A percentile compares a stretch with the other conserved stretches of the same genome.
Conservation (phyloP, 2,113 vertebrate species). For the Holacanthus passer region DNA sequence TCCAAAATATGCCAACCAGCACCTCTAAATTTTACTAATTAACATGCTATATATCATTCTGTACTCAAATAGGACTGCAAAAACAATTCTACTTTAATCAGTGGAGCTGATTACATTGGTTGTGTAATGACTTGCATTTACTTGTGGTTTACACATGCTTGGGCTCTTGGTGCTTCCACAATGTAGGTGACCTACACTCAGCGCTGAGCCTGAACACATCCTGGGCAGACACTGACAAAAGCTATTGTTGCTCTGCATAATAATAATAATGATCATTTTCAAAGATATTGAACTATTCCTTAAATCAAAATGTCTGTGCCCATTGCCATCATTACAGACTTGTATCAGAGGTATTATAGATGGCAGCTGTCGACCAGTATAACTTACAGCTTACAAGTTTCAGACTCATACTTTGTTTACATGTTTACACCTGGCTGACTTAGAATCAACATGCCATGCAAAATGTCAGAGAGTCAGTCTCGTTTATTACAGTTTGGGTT, state of each 20-base stretch:
- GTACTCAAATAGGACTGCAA: too few relatives aligned
- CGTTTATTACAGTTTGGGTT: background rate
- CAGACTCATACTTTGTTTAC: background rate
- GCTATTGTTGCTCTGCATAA: too few relatives aligned
- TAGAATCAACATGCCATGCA: background rate
- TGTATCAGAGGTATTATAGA: background rate
- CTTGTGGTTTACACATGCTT: background rate
- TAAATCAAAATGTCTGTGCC: background rate
- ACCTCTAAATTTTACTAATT: too few relatives aligned
- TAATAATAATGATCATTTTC: too few relatives aligned
- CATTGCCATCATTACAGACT: background rate
- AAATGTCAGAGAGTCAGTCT: background rate
- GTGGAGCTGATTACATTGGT: background rate
- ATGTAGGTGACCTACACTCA: background rate
- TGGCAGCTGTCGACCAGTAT: background rate
- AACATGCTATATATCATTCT: too few relatives aligned
- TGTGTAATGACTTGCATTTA: background rate
- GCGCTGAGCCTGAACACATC: too few relatives aligned
- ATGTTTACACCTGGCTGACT: background rate
- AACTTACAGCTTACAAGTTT: background rate
- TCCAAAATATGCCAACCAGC: background rate
- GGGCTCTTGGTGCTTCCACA: background rate
- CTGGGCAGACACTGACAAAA: too few relatives aligned
- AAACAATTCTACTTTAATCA: too few relatives aligned
- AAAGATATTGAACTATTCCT: too few relatives aligned